Base-by-base conservation (phyloP, 2,797 vertebrate species). In the Malurus splendens region DNA sequence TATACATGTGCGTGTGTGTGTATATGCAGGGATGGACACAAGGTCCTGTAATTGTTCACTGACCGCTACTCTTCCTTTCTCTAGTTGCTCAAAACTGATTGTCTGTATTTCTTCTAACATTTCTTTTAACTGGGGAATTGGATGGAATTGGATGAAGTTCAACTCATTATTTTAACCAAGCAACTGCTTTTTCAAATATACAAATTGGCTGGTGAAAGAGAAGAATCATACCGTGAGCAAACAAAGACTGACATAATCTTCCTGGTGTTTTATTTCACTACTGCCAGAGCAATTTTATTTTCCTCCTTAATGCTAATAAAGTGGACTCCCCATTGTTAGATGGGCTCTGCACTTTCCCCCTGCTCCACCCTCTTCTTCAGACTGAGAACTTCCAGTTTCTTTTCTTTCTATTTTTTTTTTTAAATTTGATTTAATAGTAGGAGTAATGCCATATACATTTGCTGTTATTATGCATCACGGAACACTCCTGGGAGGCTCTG, bases 141-240 rank as follows among this genome's bases (percentile, higher is more conserved):
- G 77, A 81, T 39, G 66, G 66, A 77, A 75, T 4, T 93, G 87
- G 89, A 87, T 57, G 67, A 87, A 89, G 54, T 87, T 92, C 93
- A 95, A 74, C 89, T 91, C 92, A 79, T 94, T 93, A 95, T 90
- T 94, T 95, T 89, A 94, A 93, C 85, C 82, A 93, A 87, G 73
- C 76, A 90, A 92, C 77, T 70, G 74, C 61, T 79, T 94, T 95
- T 93, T 86, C 92, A 86, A 95, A 92, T 76, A 70, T 23, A 94
- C 82, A 93, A 90, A 89, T 81, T 95, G 94, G 90, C 89, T 93
- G 82, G 82, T 91, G 92, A 93, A 91, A 93, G 85, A 93, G 85
- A 91, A 95, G 92, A 89, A 89, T 86, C 95, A 89, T 33, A 95
- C 89, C 95, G 94, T 93, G 93, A 92, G 94, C 93, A 95, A 95